These are phyloP conservation scores for Charanyca ferruginea DNA, from an alignment of 2,888 invertebrate genomes.

Conservation along the genomic window DNA sequence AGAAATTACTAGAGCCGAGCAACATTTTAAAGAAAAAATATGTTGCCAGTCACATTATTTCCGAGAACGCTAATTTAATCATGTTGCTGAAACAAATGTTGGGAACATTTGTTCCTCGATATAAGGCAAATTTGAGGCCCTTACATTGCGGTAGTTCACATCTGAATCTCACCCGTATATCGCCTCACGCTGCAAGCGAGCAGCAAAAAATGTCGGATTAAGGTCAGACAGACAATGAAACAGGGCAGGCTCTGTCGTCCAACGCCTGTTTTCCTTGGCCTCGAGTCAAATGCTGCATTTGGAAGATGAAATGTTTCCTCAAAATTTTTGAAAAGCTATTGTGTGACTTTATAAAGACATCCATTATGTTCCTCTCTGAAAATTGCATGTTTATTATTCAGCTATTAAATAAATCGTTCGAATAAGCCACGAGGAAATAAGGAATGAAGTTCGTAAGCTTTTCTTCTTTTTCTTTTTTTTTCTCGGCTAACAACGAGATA, in stretches of 20 bases:
- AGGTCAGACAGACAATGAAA: constrained; percentile 82
- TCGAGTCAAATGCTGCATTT: constrained; percentile 79
- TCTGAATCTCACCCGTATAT: constrained; percentile 57
- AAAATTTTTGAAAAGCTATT: constrained; percentile 64
- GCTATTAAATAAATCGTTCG: constrained; percentile 54
- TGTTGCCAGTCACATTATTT: too few species aligned
- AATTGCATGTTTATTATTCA: constrained; percentile 52
- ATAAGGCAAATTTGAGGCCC: too few species aligned
- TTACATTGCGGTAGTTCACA: background rate
- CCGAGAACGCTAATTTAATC: too few species aligned
- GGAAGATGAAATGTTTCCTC: constrained; percentile 74
- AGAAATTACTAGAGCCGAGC: too few species aligned
- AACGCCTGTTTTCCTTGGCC: constrained; percentile 80
- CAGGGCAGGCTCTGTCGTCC: constrained; percentile 72
- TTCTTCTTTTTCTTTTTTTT: constrained; percentile 34
- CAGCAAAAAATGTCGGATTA: constrained; percentile 80
- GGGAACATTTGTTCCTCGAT: too few species aligned
- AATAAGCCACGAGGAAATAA: constrained; percentile 42
- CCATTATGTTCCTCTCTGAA: constrained; percentile 40
- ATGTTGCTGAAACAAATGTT: too few species aligned
- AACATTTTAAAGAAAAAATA: too few species aligned
- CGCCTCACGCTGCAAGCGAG: constrained; percentile 71
- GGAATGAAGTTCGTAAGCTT: constrained; percentile 35
- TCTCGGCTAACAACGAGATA: constrained; percentile 45
- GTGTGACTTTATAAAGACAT: constrained; percentile 44